These are phyloP conservation scores for Pachymerium ferrugineum DNA, from an alignment of 2,888 invertebrate genomes.

Conservation along the genomic window DNA sequence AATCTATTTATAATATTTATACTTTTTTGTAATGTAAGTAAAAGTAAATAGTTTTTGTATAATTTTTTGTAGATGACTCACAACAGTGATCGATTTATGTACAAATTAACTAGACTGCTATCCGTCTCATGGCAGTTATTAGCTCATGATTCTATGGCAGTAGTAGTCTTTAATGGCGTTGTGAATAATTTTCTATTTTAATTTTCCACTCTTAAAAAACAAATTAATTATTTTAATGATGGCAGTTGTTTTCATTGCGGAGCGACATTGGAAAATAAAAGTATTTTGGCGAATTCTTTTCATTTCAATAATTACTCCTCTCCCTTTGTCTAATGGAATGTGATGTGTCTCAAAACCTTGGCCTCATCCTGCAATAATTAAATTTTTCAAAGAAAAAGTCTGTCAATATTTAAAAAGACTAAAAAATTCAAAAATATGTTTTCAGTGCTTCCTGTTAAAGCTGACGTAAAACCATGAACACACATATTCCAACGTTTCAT, in stretches of 20 bases:
- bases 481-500: neutral
- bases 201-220: neutral
- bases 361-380: neutral
- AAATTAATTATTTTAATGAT: no score
- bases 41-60: constrained; percentile 10
- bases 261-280: neutral
- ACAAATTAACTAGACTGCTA: constrained; percentile 7
- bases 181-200: no score
- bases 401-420: no score
- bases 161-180: no score
- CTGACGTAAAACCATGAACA: neutral
- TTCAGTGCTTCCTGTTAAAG: neutral
- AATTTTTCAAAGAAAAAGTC: neutral
- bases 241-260: constrained; percentile 1
- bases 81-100: constrained; percentile 6
- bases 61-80: constrained; percentile 6
- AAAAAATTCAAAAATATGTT: neutral
- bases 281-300: neutral
- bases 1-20: constrained; percentile 19
- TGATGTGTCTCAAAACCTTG: neutral
- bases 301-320: neutral
- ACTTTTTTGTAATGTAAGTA: neutral
- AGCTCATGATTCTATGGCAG: no score
- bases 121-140: constrained; percentile 7
- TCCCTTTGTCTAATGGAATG: constrained; percentile 1